Evolutionary conservation across 2,888 invertebrate genomes (phyloP), one percentile per base, ranked within the genome.

Genomic region (Sclerodermus sp.): DNA sequence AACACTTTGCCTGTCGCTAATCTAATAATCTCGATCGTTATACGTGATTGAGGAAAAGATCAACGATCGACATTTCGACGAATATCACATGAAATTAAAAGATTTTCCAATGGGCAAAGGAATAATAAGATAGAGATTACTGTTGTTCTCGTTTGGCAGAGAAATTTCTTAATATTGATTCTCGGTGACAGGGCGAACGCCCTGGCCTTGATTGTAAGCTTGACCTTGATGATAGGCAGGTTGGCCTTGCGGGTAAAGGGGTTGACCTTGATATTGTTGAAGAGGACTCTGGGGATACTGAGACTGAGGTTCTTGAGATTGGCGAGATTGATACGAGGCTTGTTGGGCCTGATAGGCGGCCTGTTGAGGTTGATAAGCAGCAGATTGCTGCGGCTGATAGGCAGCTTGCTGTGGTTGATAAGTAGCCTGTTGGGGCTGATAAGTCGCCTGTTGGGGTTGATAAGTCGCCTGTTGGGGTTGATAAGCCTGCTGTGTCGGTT

Each of bases 141-240:
- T n/a, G n/a, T n/a, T n/a, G n/a, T n/a, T n/a, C n/a, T n/a, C n/a
- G n/a, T 23, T 23, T 23, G 3, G 23, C 8, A 23, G 8, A 23
- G 3, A 5, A 23, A 5, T 23, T 23, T 8, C 8, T 29, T 45
- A 71, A 52, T 73, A 71, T 55, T 67, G 64, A 13, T 61, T 59
- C 45, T 68, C 70, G 17, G 56, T 71, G 30, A 74, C 75, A 0
- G 75, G 75, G 42, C 71, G 72, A 45, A 73, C 47, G 12, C 52
- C 56, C 40, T 58, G 57, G 14, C 53, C 41, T 18, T 48, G 45
- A 42, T 42, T 30, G n/a, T n/a, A n/a, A n/a, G n/a, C n/a, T n/a
- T n/a, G n/a, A n/a, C n/a, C n/a, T 30, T 29, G 30, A 14, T 58
- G 54, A 1, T 6, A 13, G 36, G 42, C 31, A 6, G 42, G 47